These are phyloP conservation scores for Cyrtorhinus lividipennis DNA, from an alignment of 1,140 invertebrate species.

Conservation along the genomic window DNA sequence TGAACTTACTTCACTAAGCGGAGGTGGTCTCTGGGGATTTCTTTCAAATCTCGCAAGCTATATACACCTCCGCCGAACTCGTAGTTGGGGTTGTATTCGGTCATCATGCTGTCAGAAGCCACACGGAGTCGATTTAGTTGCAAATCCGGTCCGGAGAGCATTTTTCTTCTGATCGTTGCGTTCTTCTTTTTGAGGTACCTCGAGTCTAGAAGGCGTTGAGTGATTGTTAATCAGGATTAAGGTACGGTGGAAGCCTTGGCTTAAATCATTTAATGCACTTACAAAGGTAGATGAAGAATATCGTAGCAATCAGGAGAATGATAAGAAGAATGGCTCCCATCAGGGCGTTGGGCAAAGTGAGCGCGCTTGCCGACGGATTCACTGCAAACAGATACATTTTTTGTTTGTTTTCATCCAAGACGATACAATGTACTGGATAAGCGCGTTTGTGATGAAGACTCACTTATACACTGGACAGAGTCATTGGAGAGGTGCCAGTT, in stretches of 20 bases:
- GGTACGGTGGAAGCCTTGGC: no score
- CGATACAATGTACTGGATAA: no score
- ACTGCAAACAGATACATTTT: neutral
- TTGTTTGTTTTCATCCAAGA: no score
- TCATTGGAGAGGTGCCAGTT: slow-evolving; percentile 48
- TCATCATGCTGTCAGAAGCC: slow-evolving; percentile 52
- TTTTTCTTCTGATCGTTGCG: slow-evolving; percentile 47
- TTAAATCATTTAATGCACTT: no score
- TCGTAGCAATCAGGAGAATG: neutral
- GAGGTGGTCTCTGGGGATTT: slow-evolving; percentile 76
- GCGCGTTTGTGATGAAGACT: no score
- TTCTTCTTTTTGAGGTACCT: slow-evolving; percentile 61
- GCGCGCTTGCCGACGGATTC: neutral
- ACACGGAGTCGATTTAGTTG: slow-evolving; percentile 60
- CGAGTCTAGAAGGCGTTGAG: no score
- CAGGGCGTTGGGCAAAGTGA: neutral
- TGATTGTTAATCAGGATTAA: no score
- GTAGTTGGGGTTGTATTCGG: slow-evolving; percentile 88
- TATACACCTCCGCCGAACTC: slow-evolving; percentile 61
- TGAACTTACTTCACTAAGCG: slow-evolving; percentile 68
- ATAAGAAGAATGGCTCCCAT: slow-evolving; percentile 9
- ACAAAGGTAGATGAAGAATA: slow-evolving; percentile 12
- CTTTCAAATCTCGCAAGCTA: slow-evolving; percentile 65
- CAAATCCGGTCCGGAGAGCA: slow-evolving; percentile 57
- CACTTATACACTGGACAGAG: slow-evolving; percentile 40